Evolutionary conservation across 2,888 invertebrate genomes (phyloP), one percentile per base, ranked within the genome.

Genomic region (Epirrita christyi): DNA sequence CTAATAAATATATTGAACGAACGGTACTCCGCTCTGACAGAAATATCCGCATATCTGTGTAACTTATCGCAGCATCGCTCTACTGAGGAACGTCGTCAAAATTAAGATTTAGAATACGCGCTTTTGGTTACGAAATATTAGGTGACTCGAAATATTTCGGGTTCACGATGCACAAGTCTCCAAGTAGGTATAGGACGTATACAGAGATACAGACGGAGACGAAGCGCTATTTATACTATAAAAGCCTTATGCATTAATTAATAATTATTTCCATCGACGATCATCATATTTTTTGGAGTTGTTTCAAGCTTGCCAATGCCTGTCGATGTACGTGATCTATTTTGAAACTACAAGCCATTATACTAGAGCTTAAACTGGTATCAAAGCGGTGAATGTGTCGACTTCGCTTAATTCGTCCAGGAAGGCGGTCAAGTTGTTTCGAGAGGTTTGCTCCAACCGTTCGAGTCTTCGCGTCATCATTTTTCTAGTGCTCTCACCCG

Each of bases 341-440:
- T 67, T 61, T 67, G 55, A 56, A 53, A 59, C 66, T 64, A 64
- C 59, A 54, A 54, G 61, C 60, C 49, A 49, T 55, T 55, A 59
- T 7, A 52, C 47, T 61, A 65, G 57, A 63, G 64, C 53, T 53
- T 60, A 62, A 54, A 63, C 57, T 58, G 49, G 62, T 55, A 61
- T 48, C 54, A 52, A 58, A 58, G 57, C 58, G 45, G 55, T 50
- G 71, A 83, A 83, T 78, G 67, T 78, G 85, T 80, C 69, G 80
- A 85, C 71, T 77, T 71, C 63, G 85, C 85, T 80, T 80, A 79
- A 85, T 85, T 85, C 73, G 71, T 73, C 73, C 66, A 71, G 72
- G 78, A 85, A 86, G 79, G 83, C 90, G 85, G 87, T 89, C 89
- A 88, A 91, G 91, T 86, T 78, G 73, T 73, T 72, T 82, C 73